phyloP scores from a whole-genome alignment of 1,140 invertebrate species.

The Drosophila setifemur region DNA sequence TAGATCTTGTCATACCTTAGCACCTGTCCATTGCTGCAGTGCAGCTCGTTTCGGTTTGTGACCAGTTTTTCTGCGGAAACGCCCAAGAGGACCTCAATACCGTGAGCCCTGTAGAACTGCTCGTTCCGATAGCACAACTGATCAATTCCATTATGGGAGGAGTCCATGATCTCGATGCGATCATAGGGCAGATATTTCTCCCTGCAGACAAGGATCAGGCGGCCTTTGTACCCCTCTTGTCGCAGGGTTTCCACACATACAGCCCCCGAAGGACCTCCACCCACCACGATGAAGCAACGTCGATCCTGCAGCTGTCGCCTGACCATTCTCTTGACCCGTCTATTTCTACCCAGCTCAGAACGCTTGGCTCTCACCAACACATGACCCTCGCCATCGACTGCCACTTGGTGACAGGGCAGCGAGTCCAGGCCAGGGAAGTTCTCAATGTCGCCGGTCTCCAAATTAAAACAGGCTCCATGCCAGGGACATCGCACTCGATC shows the following conservation, averaged over 20 bases:
- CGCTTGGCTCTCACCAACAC: slow-evolving; percentile 87
- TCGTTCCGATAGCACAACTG: slow-evolving; percentile 87
- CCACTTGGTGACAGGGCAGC: slow-evolving; percentile 91
- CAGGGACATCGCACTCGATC: slow-evolving; percentile 95
- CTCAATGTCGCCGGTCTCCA: slow-evolving; percentile 95
- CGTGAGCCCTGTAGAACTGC: slow-evolving; percentile 89
- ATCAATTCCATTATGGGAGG: slow-evolving; percentile 85
- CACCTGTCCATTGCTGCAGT: slow-evolving; percentile 86
- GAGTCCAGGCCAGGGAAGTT: slow-evolving; percentile 96
- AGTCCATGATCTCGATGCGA: slow-evolving; percentile 93
- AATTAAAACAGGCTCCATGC: slow-evolving; percentile 98
- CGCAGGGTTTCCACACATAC: slow-evolving; percentile 93
- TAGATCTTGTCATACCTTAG: slow-evolving; percentile 90
- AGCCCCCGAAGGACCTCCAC: slow-evolving; percentile 93
- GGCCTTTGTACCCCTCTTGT: slow-evolving; percentile 93
- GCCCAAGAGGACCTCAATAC: slow-evolving; percentile 88
- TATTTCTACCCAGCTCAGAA: slow-evolving; percentile 85
- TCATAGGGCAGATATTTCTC: slow-evolving; percentile 94
- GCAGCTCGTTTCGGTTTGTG: slow-evolving; percentile 85
- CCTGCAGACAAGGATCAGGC: slow-evolving; percentile 90
- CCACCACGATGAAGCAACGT: slow-evolving; percentile 89
- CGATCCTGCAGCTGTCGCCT: slow-evolving; percentile 83
- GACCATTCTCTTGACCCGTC: slow-evolving; percentile 86
- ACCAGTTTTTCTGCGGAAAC: slow-evolving; percentile 86
- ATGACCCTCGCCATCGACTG: slow-evolving; percentile 85